Evolutionary conservation across 2,113 vertebrate species (phyloP).

Genomic region (Rhinoderma darwinii): DNA sequence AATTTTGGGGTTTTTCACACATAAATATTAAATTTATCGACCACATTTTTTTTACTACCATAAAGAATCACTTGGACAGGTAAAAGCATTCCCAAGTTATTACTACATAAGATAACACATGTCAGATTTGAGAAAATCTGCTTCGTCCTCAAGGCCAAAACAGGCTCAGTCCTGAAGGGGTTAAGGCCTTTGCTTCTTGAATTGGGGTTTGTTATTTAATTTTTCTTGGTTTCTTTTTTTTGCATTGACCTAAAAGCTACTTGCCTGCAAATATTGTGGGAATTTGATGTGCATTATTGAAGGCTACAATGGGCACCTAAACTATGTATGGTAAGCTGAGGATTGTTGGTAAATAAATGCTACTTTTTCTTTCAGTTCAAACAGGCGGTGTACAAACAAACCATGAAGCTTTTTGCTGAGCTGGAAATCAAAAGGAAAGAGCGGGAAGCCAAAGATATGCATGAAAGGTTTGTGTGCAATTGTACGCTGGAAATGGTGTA

Average conservation of each 20-base stretch:
- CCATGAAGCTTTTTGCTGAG: conserved; percentile 98
- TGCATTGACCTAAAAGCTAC: not conserved
- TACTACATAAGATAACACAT: too few relatives aligned
- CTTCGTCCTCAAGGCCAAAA: too few relatives aligned
- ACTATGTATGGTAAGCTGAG: not conserved
- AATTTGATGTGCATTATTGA: not conserved
- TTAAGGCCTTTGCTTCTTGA: too few relatives aligned
- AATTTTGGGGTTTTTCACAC: too few relatives aligned
- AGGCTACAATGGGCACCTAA: not conserved
- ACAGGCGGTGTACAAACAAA: conserved; percentile 98
- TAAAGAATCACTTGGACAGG: too few relatives aligned
- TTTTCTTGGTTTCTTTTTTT: not conserved
- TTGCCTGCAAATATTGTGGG: not conserved
- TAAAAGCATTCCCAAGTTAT: too few relatives aligned
- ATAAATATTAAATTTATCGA: too few relatives aligned
- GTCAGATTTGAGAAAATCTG: too few relatives aligned
- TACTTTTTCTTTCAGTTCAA: conserved; percentile 82
- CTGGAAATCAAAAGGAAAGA: conserved; percentile 99
- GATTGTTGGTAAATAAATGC: not conserved
- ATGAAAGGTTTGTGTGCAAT: conserved; percentile 85
- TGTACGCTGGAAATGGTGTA: not conserved
- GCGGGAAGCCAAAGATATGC: conserved; percentile 98
- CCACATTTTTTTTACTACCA: too few relatives aligned
- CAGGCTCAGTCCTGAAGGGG: too few relatives aligned
- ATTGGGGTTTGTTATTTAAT: too few relatives aligned